Evolutionary conservation across 2,888 invertebrate species (phyloP), one percentile per base, ranked within the genome.

Genomic region (Macrophya annulata): DNA sequence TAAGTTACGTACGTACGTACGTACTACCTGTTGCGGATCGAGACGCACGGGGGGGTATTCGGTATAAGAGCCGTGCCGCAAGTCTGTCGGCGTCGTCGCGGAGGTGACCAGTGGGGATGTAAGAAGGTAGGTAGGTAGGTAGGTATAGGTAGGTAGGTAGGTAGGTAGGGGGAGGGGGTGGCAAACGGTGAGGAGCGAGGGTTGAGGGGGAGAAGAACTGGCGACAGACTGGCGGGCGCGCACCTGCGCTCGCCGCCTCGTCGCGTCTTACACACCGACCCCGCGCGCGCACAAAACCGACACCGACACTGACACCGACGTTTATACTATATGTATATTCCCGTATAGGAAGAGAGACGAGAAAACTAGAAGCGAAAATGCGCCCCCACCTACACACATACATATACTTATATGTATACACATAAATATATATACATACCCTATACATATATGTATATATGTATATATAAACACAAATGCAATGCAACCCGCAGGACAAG

Each of bases 171-270:
- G 84, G 31, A 72, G 62, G 85, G 84, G 40, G 84, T 76, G 65
- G 85, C 68, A n/a, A 79, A 48, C 51, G 83, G 65, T 68, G 76
- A 72, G 65, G 86, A 86, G 85, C 48, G 85, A 86, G 86, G 86
- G 88, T 86, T 86, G 85, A 85, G 86, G 87, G 88, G 88, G 88
- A 87, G 88, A 88, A 89, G 88, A 88, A 88, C 91, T 92, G 92
- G 92, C 92, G 92, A 92, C 92, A 92, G 92, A 92, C 92, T 92
- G 92, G 92, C 92, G 92, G 92, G 90, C 90, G 92, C 92, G 91
- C 92, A 92, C 92, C 92, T 92, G 92, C 92, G 90, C 90, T 91
- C 91, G 90, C 88, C 88, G 87, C 87, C 85, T 82, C 88, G 88
- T 85, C 88, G 87, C 86, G 83, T 86, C 87, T 87, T 62, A 3